A percentile compares a stretch with the other conserved stretches of the same genome.
These are phyloP conservation scores for Atherinosoma microstoma DNA, from an alignment of 2,797 vertebrate genomes.

Conservation along the genomic window DNA sequence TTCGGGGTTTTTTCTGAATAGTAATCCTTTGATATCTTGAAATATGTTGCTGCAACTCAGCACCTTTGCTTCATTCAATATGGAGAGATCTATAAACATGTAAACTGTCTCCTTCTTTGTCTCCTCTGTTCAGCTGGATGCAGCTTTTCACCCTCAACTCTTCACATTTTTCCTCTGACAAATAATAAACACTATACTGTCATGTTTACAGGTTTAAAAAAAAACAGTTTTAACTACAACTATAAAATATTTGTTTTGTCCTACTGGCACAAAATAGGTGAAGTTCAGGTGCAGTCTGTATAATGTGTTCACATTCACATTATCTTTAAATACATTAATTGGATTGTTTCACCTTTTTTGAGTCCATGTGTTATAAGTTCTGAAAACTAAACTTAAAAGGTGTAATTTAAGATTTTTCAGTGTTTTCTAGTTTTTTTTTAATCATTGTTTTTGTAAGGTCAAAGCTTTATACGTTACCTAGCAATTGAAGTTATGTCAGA, in stretches of 20 bases:
- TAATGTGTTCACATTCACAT: background rate
- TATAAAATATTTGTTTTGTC: background rate
- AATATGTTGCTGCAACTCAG: background rate
- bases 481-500: background rate
- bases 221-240: background rate
- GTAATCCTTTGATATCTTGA: background rate
- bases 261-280: background rate
- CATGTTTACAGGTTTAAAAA: background rate
- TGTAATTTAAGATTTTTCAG: background rate
- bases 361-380: background rate
- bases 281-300: background rate
- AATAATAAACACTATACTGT: background rate
- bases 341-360: background rate
- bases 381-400: background rate
- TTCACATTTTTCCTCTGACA: background rate
- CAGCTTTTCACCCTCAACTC: background rate
- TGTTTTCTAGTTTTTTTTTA: background rate
- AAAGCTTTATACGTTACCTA: background rate
- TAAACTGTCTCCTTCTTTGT: background rate
- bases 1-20: background rate
- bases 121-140: background rate
- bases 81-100: background rate
- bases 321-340: background rate
- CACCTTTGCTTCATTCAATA: background rate
- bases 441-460: background rate